These are phyloP conservation scores for Microplitis manilae DNA, from an alignment of 2,888 invertebrate genomes.

Conservation along the genomic window DNA sequence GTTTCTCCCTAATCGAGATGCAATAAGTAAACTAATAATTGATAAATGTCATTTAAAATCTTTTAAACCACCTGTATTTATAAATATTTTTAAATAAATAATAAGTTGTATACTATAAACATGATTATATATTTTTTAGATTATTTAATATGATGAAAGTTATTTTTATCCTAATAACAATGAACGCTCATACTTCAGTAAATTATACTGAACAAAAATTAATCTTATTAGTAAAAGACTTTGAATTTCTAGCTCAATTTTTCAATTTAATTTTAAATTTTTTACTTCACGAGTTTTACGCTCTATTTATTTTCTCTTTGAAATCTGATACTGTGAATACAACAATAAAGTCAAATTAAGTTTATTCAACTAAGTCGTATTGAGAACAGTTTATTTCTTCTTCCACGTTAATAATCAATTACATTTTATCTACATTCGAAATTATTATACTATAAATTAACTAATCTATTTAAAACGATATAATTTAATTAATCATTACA, in stretches of 20 bases:
- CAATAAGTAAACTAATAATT: background rate
- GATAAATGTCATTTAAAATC: background rate
- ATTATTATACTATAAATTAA: background rate
- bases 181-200: background rate
- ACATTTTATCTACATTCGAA: background rate
- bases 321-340: background rate
- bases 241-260: background rate
- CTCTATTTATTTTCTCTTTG: conserved; percentile 13
- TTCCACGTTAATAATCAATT: background rate
- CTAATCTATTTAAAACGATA: background rate
- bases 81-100: background rate
- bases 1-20: background rate
- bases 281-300: conserved; percentile 8
- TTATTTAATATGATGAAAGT: background rate
- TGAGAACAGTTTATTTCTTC: background rate
- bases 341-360: background rate
- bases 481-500: too few relatives aligned
- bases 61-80: background rate
- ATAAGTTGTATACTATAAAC: background rate
- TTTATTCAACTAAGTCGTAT: background rate
- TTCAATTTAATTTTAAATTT: conserved; percentile 12
- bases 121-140: background rate
- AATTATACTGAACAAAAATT: background rate
- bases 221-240: conserved; percentile 3
- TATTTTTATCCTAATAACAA: background rate